A percentile compares a stretch with the other conserved stretches of the same genome.
phyloP scores from a whole-genome alignment of 2,888 invertebrate species.

The Polyommatus icarus region DNA sequence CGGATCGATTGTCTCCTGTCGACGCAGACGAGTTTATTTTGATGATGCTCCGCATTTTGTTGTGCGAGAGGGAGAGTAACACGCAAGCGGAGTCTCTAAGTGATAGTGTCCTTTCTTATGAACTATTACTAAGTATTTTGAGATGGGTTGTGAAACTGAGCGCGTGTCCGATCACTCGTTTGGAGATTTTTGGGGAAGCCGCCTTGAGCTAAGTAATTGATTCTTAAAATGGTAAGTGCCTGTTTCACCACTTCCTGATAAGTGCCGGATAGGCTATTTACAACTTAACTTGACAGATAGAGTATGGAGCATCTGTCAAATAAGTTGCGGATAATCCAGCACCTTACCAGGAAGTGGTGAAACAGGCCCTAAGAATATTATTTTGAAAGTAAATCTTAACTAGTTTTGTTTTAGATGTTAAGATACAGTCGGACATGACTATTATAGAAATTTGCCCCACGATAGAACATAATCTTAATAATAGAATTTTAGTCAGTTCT shows the following conservation, averaged over 20 bases:
- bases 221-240: background rate
- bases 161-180: constrained; percentile 43
- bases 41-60: background rate
- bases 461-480: background rate
- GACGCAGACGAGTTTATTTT: background rate
- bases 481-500: too few relatives aligned
- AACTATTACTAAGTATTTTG: constrained; percentile 53
- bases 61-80: constrained; percentile 15
- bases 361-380: background rate
- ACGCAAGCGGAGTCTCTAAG: constrained; percentile 46
- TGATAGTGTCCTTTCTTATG: constrained; percentile 70
- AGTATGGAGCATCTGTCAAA: too few relatives aligned
- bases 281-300: too few relatives aligned
- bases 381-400: background rate
- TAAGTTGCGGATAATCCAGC: too few relatives aligned
- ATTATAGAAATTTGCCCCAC: background rate
- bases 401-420: background rate
- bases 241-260: too few relatives aligned
- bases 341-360: too few relatives aligned
- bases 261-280: too few relatives aligned
- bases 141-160: constrained; percentile 49
- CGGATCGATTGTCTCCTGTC: background rate
- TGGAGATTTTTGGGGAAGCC: constrained; percentile 36
- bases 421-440: background rate
- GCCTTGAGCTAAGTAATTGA: constrained; percentile 35